Base-by-base conservation (phyloP, 2,888 invertebrate genomes). In the Melanchra persicariae region DNA sequence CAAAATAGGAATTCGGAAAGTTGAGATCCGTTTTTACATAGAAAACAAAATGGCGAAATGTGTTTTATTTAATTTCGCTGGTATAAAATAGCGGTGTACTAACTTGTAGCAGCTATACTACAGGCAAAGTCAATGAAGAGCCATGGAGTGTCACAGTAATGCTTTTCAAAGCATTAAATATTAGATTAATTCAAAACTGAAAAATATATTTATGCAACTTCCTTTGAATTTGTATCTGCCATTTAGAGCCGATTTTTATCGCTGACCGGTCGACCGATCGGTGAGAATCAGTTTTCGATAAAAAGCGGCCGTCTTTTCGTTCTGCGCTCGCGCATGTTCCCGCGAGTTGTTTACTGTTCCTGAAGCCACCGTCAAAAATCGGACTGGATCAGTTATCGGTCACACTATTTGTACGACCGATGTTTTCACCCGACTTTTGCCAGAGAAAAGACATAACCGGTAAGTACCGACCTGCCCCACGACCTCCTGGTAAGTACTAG, bases 1-100 rank as follows among this genome's bases (percentile, higher is more conserved):
- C 70, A 59, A 74, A 72, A 77, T 84, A 74, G 74, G 74, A 88
- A 90, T 88, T 89, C 89, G 89, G 85, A 83, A 76, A 75, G 74
- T 81, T 86, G 90, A 87, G 89, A 88, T 90, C 88, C 83, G 77
- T 79, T 85, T 74, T 76, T 74, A 66, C 34, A 45, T 52, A 58
- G 59, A 70, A 73, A 81, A 82, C 49, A 75, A 75, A 74, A 79
- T 73, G 55, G 65, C 68, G 71, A 67, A 57, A 64, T 40, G 24
- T 22, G 9, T 45, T 30, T 40, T 57, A 47, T 68, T 40, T 61
- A 47, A 70, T 43, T 57, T 62, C 66, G 47, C 63, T 65, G n/a
- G 9, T 66, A 30, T 17, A 43, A 57, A 74, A 57, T 47, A 66
- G 26, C 67, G 24, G 51, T 65, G 47, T 34, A 40, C 24, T 34